These are phyloP conservation scores for Otolemur garnettii DNA, from an alignment of 2,113 vertebrate genomes.

Conservation along the genomic window DNA sequence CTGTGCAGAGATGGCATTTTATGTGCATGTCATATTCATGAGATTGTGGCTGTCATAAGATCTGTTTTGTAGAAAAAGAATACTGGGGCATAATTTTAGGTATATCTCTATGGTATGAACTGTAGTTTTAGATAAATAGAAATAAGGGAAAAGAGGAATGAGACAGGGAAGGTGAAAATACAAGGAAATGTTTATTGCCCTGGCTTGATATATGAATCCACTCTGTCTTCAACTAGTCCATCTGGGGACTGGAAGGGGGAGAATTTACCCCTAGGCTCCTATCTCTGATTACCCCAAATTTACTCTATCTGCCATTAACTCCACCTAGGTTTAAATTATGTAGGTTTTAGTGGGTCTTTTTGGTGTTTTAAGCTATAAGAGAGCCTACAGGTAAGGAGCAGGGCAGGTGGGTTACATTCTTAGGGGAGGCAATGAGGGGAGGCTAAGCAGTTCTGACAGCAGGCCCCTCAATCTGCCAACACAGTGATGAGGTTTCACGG, in stretches of 20 bases:
- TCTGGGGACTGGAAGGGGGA: background rate
- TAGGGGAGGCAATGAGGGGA: background rate
- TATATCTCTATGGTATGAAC: too few species aligned
- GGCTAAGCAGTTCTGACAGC: rapidly evolving
- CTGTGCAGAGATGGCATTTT: background rate
- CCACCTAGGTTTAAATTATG: background rate
- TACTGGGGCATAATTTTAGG: background rate
- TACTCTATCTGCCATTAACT: too few species aligned
- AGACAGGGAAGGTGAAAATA: background rate
- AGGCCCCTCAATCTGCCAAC: too few species aligned
- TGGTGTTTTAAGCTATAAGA: background rate
- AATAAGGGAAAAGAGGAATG: background rate
- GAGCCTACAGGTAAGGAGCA: background rate
- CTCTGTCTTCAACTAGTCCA: background rate
- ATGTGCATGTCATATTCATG: background rate
- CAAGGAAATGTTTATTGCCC: background rate
- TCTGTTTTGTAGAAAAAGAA: background rate
- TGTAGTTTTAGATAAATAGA: background rate
- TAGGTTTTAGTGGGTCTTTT: too few species aligned
- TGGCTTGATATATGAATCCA: background rate
- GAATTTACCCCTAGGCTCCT: background rate
- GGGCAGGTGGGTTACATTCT: background rate
- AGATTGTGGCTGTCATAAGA: background rate
- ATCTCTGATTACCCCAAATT: background rate
- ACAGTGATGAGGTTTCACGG: background rate